Percentiles rank a stretch among this genome's conserved stretches.
Evolutionary conservation across 1,140 invertebrate genomes (phyloP).

Genomic region (Drosophila navojoa): DNA sequence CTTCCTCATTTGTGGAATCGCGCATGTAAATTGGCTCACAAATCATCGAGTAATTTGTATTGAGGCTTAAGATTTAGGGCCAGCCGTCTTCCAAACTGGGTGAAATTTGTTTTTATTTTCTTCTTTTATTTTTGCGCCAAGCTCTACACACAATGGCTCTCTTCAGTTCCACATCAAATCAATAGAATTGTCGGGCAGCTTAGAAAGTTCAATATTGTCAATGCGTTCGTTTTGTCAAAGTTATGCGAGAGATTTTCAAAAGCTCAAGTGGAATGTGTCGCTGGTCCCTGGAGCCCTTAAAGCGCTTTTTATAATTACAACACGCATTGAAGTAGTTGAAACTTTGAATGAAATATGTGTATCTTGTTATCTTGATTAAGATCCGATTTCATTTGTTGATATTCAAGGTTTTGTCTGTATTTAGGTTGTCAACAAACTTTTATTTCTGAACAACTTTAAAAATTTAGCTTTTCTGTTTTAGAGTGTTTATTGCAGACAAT

Average conservation of each 20-base stretch:
- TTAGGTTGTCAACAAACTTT: no score
- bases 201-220: constrained; percentile 49
- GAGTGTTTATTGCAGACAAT: no score
- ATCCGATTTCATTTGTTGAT: no score
- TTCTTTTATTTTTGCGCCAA: constrained; percentile 16
- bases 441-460: no score
- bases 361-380: no score
- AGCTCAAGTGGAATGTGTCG: constrained; percentile 16
- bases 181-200: constrained; percentile 51
- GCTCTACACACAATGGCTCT: constrained; percentile 5
- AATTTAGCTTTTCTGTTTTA: no score
- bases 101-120: constrained; percentile 57
- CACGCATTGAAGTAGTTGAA: not conserved
- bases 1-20: constrained; percentile 68
- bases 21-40: constrained; percentile 55
- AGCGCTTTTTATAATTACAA: not conserved
- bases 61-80: constrained; percentile 27
- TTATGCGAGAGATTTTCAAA: constrained; percentile 27
- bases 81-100: constrained; percentile 31
- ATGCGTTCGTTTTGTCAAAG: not conserved
- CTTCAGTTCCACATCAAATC: constrained; percentile 8
- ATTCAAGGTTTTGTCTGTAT: no score
- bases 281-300: not conserved
- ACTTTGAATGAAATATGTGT: no score
- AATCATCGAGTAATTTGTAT: constrained; percentile 41